A percentile compares a stretch with the other conserved stretches of the same genome.
Evolutionary conservation across 2,113 vertebrate genomes (phyloP).

Genomic region (Lasiurus cinereus): DNA sequence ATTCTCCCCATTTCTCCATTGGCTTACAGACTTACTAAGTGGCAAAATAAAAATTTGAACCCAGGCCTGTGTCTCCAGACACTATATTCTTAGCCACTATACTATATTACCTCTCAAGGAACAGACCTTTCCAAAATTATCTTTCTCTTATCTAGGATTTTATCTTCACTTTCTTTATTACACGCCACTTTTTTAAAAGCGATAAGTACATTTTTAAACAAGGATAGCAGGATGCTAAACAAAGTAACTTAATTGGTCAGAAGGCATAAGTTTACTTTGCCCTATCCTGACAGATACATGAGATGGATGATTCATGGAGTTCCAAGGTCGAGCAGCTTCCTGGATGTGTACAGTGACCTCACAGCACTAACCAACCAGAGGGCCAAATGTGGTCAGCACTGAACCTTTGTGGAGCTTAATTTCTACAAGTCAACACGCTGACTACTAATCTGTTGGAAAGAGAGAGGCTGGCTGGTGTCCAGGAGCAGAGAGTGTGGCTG

Average conservation of each 20-base stretch:
- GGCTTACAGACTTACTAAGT: neutral
- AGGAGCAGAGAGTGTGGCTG: neutral
- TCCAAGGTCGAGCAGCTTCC: neutral
- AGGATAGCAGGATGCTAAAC: conserved; percentile 11
- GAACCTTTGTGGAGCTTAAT: neutral
- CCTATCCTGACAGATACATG: neutral
- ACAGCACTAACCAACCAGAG: neutral
- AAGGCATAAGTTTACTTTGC: neutral
- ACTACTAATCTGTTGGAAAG: neutral
- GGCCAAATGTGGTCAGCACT: neutral
- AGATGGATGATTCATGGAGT: neutral
- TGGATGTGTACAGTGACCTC: neutral
- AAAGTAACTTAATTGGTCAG: neutral
- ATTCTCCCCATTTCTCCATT: conserved; percentile 18
- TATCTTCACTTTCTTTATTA: neutral
- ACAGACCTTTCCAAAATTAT: neutral
- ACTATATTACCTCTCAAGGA: neutral
- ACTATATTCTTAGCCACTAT: neutral
- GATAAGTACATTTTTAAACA: conserved; percentile 38
- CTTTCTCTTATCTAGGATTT: conserved; percentile 28
- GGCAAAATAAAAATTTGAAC: neutral
- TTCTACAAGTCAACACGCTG: neutral
- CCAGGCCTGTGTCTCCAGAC: neutral
- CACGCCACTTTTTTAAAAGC: neutral
- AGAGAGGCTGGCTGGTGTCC: neutral